These are phyloP conservation scores for Gadopsis marmoratus DNA, from an alignment of 2,797 vertebrate species.

Conservation along the genomic window DNA sequence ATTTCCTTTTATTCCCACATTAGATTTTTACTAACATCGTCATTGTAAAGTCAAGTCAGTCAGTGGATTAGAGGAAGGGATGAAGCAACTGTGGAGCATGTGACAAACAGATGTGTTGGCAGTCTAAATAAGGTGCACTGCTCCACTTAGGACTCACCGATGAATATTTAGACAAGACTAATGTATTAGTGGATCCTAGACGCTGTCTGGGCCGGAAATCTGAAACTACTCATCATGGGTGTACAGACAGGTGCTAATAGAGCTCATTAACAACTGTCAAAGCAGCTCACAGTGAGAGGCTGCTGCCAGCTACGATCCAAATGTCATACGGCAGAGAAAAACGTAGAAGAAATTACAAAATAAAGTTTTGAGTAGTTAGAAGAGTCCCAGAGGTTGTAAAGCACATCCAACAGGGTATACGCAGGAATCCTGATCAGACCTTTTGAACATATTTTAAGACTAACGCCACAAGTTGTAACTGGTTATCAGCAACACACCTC, in stretches of 20 bases:
- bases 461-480: no score
- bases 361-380: not conserved
- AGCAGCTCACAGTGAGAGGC: slow-evolving; percentile 3
- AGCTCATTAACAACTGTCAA: slow-evolving; percentile 42
- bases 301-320: slow-evolving; percentile 19
- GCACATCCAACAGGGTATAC: not conserved
- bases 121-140: slow-evolving; percentile 40
- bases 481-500: no score
- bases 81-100: slow-evolving; percentile 38
- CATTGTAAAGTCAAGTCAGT: slow-evolving; percentile 10
- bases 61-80: slow-evolving; percentile 27
- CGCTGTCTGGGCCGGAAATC: slow-evolving; percentile 51
- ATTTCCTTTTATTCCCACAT: slow-evolving; percentile 2
- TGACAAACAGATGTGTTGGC: slow-evolving; percentile 61
- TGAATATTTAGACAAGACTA: slow-evolving; percentile 53
- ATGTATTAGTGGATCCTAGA: slow-evolving; percentile 42
- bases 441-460: no score
- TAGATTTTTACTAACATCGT: slow-evolving; percentile 17
- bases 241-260: slow-evolving; percentile 44
- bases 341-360: not conserved
- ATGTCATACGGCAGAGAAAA: not conserved
- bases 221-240: slow-evolving; percentile 46
- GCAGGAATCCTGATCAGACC: no score
- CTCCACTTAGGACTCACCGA: slow-evolving; percentile 41
- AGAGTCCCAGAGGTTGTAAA: not conserved